phyloP scores from a whole-genome alignment of 2,797 vertebrate genomes.

The Liasis olivaceus region DNA sequence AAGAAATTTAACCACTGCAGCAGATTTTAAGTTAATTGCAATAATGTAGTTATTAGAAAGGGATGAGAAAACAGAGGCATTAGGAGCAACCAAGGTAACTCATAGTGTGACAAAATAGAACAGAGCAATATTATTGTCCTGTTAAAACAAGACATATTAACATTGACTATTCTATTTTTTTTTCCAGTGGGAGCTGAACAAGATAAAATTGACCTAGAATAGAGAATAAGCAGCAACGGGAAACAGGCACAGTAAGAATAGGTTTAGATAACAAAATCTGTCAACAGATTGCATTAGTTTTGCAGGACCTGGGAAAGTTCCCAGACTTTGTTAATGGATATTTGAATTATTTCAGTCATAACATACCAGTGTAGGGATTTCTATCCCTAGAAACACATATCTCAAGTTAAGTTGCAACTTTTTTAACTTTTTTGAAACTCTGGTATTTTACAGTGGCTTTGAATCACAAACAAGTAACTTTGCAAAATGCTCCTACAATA shows the following conservation, averaged over 20 bases:
- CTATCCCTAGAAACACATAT: background rate
- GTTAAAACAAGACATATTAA: background rate
- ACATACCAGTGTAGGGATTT: background rate
- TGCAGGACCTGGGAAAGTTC: background rate
- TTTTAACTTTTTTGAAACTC: background rate
- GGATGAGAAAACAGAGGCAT: background rate
- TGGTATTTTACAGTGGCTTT: background rate
- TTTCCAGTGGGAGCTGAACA: background rate
- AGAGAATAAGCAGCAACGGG: background rate
- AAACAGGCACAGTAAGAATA: background rate
- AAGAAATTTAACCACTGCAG: background rate
- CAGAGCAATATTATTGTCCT: background rate
- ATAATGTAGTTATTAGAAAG: fast-evolving
- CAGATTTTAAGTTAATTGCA: background rate
- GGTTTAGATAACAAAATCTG: background rate
- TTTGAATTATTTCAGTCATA: background rate
- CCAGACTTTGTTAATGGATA: background rate
- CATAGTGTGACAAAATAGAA: background rate
- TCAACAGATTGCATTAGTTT: background rate
- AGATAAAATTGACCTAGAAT: background rate
- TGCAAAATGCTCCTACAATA: background rate
- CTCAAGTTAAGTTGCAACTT: background rate
- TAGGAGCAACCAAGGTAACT: background rate
- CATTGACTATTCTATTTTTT: background rate
- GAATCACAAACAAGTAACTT: background rate